Base-by-base conservation (phyloP, 2,113 vertebrate species). In the Ophiodon elongatus region DNA sequence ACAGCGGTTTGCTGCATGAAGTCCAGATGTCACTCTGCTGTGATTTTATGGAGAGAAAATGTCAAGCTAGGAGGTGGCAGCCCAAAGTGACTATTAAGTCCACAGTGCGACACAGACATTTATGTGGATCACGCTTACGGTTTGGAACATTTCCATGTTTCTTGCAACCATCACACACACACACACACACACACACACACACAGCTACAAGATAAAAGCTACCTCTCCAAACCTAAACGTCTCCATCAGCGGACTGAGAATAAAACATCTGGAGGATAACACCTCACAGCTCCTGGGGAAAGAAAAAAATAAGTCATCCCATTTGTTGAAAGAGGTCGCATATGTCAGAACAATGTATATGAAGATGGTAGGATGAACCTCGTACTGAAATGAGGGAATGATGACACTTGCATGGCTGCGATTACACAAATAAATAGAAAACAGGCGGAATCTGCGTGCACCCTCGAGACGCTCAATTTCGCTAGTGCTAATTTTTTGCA, bases 341-440 rank as follows among this genome's bases (percentile, higher is more conserved):
- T 78, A 70, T 88, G 89, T 92, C 88, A 83, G 84, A 81, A 80
- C 89, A 90, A 89, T 86, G 85, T 90, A 92, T 82, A 79, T 82
- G 84, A 77, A 85, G 73, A 80, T 69, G 76, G 80, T 66, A 73
- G 79, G 91, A 83, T 71, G 39, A 73, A 82, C 57, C 79, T 82
- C 64, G 10, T 80, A 75, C 65, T 88, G 81, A 90, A 92, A 92
- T 69, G 76, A 85, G 70, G 81, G 85, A 82, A 92, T 85, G 89
- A 91, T 93, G 93, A 94, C 86, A 88, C 84, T 92, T 69, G 79
- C 82, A 88, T 86, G 85, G 88, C 82, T 87, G 87, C 54, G 69
- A 91, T 93, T 92, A 86, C 80, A 85, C 78, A 83, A 92, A 94
- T 91, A 72, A 91, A 94, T 91, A 88, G 83, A 79, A 94, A 93